Evolutionary conservation across 2,888 invertebrate genomes (phyloP).

Genomic region (Nephrocerus scutellatus): DNA sequence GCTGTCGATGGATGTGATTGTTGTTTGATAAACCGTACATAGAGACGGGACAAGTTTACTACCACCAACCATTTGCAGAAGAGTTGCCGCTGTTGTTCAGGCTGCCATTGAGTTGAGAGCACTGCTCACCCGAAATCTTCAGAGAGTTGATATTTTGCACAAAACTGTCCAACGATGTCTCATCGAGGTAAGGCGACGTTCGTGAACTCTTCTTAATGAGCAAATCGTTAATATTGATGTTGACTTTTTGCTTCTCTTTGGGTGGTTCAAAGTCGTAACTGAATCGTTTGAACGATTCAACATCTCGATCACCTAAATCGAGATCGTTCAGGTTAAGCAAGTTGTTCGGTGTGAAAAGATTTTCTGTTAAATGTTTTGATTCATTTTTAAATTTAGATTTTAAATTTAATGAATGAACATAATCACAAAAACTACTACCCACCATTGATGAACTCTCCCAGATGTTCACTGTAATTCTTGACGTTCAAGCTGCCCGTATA

Average conservation of each 20-base stretch:
- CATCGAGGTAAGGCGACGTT: slow-evolving; percentile 43
- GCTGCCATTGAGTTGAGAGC: slow-evolving; percentile 34
- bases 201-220: slow-evolving; percentile 48
- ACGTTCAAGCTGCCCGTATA: slow-evolving; percentile 19
- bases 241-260: slow-evolving; percentile 64
- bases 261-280: slow-evolving; percentile 76
- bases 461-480: slow-evolving; percentile 34
- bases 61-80: slow-evolving; percentile 33
- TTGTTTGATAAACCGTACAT: slow-evolving; percentile 10
- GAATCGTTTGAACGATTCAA: slow-evolving; percentile 82
- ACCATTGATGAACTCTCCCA: slow-evolving; percentile 36
- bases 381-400: not conserved
- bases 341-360: slow-evolving; percentile 75
- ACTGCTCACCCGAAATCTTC: slow-evolving; percentile 40
- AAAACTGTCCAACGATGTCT: slow-evolving; percentile 40
- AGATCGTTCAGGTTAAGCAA: slow-evolving; percentile 71
- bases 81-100: slow-evolving; percentile 23
- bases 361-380: slow-evolving; percentile 48
- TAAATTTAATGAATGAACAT: slow-evolving; percentile 9
- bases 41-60: slow-evolving; percentile 15
- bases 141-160: slow-evolving; percentile 42
- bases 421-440: slow-evolving; percentile 9
- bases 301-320: slow-evolving; percentile 72
- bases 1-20: not conserved
- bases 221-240: slow-evolving; percentile 73